Percentiles rank a stretch among this genome's conserved stretches.
These are phyloP conservation scores for Nasalis larvatus DNA, from an alignment of 2,113 vertebrate species.

Conservation along the genomic window DNA sequence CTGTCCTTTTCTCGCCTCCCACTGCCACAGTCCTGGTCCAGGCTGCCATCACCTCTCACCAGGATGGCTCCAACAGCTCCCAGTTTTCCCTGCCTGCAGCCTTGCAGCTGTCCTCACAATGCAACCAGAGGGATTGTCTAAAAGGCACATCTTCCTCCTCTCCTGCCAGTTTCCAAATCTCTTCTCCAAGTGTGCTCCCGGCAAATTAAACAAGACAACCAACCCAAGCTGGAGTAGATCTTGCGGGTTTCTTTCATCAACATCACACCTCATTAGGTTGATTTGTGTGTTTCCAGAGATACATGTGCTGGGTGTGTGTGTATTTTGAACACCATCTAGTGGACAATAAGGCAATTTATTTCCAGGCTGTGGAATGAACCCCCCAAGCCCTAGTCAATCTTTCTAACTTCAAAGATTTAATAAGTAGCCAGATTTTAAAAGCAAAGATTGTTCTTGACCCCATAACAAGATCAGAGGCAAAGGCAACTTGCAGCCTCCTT, in stretches of 20 bases:
- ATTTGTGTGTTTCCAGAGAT: not conserved
- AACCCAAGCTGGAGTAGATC: not conserved
- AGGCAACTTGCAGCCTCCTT: not conserved
- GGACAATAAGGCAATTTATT: constrained; percentile 19
- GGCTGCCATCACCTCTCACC: not conserved
- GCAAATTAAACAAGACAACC: not conserved
- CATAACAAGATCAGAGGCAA: not conserved
- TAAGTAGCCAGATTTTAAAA: not conserved
- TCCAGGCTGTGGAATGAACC: not conserved
- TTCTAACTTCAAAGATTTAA: not conserved
- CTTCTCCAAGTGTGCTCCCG: not conserved
- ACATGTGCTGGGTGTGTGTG: not conserved
- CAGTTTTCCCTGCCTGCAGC: not conserved
- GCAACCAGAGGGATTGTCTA: not conserved
- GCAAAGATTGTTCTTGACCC: not conserved
- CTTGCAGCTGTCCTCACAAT: not conserved
- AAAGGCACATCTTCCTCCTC: not conserved
- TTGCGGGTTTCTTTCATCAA: not conserved
- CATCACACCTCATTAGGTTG: not conserved
- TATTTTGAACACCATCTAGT: constrained; percentile 80
- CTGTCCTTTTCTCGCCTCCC: not conserved
- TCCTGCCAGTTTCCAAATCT: not conserved
- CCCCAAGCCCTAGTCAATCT: not conserved
- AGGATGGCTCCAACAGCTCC: not conserved
- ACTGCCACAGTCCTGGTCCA: not conserved